phyloP scores from a whole-genome alignment of 2,113 vertebrate species.

The Phylloscopus trochilus region DNA sequence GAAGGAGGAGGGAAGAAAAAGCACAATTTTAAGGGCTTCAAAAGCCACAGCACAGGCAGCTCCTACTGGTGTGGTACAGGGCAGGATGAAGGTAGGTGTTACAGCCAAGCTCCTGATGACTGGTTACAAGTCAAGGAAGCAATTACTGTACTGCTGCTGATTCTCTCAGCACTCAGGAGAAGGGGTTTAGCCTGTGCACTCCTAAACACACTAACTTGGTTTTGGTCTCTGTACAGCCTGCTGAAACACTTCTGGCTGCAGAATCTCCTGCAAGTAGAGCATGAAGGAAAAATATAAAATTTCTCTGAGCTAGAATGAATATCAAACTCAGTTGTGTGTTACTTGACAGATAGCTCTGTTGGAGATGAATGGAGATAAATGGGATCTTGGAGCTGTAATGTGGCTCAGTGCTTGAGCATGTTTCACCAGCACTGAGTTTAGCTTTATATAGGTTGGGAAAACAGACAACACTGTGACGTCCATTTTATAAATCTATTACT shows the following conservation, averaged over 20 bases:
- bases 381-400: neutral
- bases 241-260: neutral
- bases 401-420: neutral
- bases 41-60: neutral
- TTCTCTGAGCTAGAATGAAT: neutral
- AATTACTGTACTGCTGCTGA: neutral
- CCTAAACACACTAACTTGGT: neutral
- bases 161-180: neutral
- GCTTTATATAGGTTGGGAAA: neutral
- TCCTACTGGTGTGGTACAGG: neutral
- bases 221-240: neutral
- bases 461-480: neutral
- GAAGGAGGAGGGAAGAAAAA: neutral
- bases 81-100: neutral
- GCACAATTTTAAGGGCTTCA: neutral
- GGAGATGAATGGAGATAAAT: neutral
- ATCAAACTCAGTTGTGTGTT: neutral
- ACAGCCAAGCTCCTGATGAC: neutral
- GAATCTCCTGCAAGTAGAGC: neutral
- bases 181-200: neutral
- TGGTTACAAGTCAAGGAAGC: neutral
- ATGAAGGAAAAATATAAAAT: neutral
- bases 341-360: neutral
- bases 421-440: neutral
- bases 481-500: conserved; percentile 2